phyloP scores from a whole-genome alignment of 2,113 vertebrate species.

The Ursus arctos region DNA sequence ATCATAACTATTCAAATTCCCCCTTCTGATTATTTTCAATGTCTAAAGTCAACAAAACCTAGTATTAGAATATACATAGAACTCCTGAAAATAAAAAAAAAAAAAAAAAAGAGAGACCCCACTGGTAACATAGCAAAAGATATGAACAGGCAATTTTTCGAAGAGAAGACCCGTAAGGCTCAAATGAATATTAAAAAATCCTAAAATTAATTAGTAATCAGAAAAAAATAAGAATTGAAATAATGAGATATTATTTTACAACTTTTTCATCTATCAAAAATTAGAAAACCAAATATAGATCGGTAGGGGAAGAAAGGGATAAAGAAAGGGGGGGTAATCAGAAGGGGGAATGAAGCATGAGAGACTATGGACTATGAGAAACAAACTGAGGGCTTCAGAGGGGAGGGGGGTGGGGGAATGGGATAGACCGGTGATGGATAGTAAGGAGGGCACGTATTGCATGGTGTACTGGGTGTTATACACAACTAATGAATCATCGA shows the following conservation, averaged over 20 bases:
- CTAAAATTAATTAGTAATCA: not conserved
- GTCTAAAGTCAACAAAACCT: not conserved
- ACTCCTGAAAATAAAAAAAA: not conserved
- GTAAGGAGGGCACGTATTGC: too few species aligned
- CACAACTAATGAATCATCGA: too few species aligned
- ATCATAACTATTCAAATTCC: too few species aligned
- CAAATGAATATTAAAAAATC: not conserved
- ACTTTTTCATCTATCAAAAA: not conserved
- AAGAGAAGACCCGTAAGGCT: not conserved
- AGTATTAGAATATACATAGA: not conserved
- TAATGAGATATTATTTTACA: not conserved
- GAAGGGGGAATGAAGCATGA: too few species aligned
- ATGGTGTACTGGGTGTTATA: too few species aligned
- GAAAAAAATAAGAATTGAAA: not conserved
- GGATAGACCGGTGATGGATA: too few species aligned
- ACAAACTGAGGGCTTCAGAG: too few species aligned
- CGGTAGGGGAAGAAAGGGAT: too few species aligned
- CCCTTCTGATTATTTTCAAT: not conserved
- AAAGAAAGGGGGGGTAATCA: too few species aligned
- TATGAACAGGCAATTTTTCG: not conserved
- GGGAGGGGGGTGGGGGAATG: too few species aligned
- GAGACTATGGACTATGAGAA: too few species aligned
- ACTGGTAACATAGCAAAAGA: not conserved
- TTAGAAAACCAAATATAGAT: not conserved
- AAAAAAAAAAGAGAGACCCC: not conserved